phyloP scores from a whole-genome alignment of 2,113 vertebrate species.

The Hirundichthys speculiger region DNA sequence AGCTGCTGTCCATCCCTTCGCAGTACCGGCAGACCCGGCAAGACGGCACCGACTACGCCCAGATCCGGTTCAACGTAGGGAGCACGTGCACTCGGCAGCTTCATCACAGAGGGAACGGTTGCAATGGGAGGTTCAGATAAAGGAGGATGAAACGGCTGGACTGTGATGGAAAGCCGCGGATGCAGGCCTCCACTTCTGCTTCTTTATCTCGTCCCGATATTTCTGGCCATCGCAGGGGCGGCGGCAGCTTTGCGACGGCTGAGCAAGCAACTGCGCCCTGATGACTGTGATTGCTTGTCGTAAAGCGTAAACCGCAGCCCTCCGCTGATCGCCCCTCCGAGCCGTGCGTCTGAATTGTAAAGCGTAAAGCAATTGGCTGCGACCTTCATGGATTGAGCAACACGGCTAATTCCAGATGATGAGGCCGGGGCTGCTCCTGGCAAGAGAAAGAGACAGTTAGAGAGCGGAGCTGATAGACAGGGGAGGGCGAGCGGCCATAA shows the following conservation, averaged over 20 bases:
- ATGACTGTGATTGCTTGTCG: constrained; percentile 44
- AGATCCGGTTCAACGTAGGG: constrained; percentile 86
- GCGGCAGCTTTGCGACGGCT: constrained; percentile 12
- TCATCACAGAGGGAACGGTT: not conserved
- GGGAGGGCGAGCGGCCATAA: constrained; percentile 69
- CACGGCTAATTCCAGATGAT: constrained; percentile 75
- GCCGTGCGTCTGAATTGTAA: constrained; percentile 50
- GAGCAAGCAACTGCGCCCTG: constrained; percentile 33
- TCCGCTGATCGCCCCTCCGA: constrained; percentile 14
- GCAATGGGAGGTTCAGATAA: not conserved
- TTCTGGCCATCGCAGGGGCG: not conserved
- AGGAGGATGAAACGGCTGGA: not conserved
- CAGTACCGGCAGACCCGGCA: constrained; percentile 74
- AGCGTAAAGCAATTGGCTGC: constrained; percentile 68
- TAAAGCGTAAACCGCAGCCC: constrained; percentile 34
- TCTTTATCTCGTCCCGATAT: not conserved
- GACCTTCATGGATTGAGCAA: constrained; percentile 66
- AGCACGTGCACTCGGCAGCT: not conserved
- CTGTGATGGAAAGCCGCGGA: no score
- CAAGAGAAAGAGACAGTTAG: constrained; percentile 57
- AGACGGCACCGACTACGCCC: constrained; percentile 79
- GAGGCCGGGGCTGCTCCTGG: constrained; percentile 64
- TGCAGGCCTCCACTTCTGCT: not conserved
- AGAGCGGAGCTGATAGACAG: constrained; percentile 63
- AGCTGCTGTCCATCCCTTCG: constrained; percentile 85